Conservation (phyloP, 2,113 vertebrate genomes). For the Atherinomorus stipes region DNA sequence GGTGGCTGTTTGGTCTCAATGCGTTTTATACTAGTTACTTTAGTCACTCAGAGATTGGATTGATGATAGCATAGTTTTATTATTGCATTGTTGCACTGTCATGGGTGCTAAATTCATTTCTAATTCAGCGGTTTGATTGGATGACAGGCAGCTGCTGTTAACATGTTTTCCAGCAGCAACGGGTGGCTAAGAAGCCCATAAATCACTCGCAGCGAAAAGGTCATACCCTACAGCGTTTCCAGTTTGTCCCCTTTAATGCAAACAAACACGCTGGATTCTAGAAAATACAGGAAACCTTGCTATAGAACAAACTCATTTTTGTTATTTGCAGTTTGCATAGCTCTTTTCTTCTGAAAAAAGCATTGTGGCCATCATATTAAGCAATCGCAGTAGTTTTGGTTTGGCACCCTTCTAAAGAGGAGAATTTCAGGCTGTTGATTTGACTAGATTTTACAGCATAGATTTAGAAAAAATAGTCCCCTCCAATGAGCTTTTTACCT, state of each 20-base stretch:
- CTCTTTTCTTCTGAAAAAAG: too few species aligned
- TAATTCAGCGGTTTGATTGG: conserved; percentile 9
- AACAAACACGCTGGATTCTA: conserved; percentile 1
- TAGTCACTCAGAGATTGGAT: background rate
- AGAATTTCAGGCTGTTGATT: too few species aligned
- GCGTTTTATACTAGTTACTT: background rate
- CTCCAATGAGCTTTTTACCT: too few species aligned
- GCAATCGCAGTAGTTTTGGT: too few species aligned
- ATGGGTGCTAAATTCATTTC: background rate
- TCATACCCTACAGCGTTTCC: conserved; percentile 4
- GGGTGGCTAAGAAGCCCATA: conserved; percentile 23
- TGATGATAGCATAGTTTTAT: background rate
- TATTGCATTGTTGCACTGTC: background rate
- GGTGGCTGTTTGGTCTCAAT: background rate
- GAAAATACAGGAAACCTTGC: background rate
- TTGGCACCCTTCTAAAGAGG: too few species aligned
- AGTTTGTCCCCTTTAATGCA: conserved; percentile 20
- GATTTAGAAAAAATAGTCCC: too few species aligned
- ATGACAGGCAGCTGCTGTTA: conserved; percentile 14
- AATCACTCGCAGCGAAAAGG: conserved; percentile 42
- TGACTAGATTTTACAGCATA: too few species aligned
- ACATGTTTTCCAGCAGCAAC: conserved; percentile 6
- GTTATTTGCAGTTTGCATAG: too few species aligned
- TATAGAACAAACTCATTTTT: too few species aligned
- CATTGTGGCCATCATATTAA: too few species aligned